These are phyloP conservation scores for Aspidapion aeneum DNA, from an alignment of 2,888 invertebrate genomes.

Conservation along the genomic window DNA sequence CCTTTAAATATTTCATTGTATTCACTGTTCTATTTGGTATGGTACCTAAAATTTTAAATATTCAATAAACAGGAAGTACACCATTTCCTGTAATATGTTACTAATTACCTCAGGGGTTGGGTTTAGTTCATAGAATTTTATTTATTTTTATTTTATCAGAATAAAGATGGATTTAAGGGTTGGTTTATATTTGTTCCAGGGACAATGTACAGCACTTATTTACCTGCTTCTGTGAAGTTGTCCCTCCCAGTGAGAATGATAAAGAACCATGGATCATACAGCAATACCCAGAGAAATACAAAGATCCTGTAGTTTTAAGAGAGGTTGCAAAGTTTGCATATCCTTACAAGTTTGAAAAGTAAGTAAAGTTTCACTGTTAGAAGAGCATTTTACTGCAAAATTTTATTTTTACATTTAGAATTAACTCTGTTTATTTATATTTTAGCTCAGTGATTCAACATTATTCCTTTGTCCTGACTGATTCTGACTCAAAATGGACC, in stretches of 20 bases:
- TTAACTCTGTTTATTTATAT: constrained; percentile 32
- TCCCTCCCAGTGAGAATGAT: constrained; percentile 57
- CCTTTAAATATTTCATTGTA: not conserved
- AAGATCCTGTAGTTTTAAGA: constrained; percentile 79
- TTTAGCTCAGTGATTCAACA: constrained; percentile 83
- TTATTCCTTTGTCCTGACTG: constrained; percentile 96
- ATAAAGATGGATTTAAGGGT: not conserved
- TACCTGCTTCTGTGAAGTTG: constrained; percentile 82
- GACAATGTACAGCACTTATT: constrained; percentile 75
- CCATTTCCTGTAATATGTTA: not conserved
- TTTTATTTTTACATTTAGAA: not conserved
- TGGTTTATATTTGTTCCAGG: constrained; percentile 50
- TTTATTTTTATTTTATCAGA: no score
- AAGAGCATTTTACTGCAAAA: not conserved
- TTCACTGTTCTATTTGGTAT: no score
- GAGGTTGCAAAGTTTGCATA: constrained; percentile 90
- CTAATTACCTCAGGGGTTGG: not conserved
- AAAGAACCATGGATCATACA: constrained; percentile 70
- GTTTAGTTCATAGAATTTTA: no score
- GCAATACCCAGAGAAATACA: constrained; percentile 81
- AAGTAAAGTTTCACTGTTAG: constrained; percentile 18
- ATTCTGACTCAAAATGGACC: constrained; percentile 92
- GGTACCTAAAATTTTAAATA: not conserved
- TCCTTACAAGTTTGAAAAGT: constrained; percentile 79
- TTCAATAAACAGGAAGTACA: not conserved